Base-by-base conservation (phyloP, 1,140 invertebrate species). In the Epicauta chinensis region DNA sequence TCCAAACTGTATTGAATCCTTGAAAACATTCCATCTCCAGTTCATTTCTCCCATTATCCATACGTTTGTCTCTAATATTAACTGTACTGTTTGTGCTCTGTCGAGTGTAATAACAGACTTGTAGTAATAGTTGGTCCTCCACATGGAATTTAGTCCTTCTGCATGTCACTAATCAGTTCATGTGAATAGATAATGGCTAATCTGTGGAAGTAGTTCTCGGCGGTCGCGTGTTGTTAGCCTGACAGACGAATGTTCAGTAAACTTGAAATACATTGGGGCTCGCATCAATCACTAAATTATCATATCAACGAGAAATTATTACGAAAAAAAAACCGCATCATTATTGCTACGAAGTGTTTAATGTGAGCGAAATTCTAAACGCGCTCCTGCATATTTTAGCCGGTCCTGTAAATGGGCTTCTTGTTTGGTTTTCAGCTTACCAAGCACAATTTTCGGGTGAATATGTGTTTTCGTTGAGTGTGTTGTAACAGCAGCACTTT, bases 391-490 rank as follows among this genome's bases (percentile, higher is more conserved):
- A 56, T 56, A 56, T 56, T 56, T 56, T 51, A 56, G 50, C 42
- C 47, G 15, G 50, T 38, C 40, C 47, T 52, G 50, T 56, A 56
- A 56, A 56, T 56, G 55, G 50, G 23, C 4, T 35, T 47, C 44
- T 49, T 56, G 55, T 56, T 56, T 56, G 55, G 49, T 56, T 56
- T 56, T 47, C 43, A 43, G 55, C 55, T 56, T 56, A 52, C 49
- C 37, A 53, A 56, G 55, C 53, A 56, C 55, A 53, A n/a, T 56
- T 56, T 56, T 53, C 49, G 55, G 55, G 55, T 32, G 53, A 56
- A 56, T 56, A 52, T 56, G 55, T 49, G 41, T 55, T 55, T 23
- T 51, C 47, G 53, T 46, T 55, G 53, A 55, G 53, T 55, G 7
- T 23, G n/a, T n/a, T n/a, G n/a, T n/a, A n/a, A n/a, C n/a, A n/a